phyloP scores from a whole-genome alignment of 2,797 vertebrate genomes.

The Poeciliopsis turneri region DNA sequence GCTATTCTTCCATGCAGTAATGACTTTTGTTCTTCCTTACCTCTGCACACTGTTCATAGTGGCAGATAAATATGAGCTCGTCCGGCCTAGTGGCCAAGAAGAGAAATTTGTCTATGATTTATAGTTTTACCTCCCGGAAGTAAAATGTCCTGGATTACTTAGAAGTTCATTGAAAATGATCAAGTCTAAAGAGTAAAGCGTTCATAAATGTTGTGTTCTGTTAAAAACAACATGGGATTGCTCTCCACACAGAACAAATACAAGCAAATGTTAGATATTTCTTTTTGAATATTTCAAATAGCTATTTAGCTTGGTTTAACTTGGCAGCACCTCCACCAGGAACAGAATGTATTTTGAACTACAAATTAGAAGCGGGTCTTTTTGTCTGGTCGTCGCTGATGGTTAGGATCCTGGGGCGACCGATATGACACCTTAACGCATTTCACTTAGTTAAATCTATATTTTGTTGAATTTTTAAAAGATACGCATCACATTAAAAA shows the following conservation, averaged over 20 bases:
- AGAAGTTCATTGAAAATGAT: not conserved
- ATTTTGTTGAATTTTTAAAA: not conserved
- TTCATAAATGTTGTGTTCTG: not conserved
- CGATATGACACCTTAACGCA: constrained; percentile 31
- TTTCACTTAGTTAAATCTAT: not conserved
- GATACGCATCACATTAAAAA: no score
- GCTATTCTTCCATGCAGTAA: not conserved
- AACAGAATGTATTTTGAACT: constrained; percentile 9
- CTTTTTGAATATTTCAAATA: not conserved
- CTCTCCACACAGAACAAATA: not conserved
- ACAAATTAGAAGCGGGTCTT: constrained; percentile 44
- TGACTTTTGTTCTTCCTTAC: not conserved
- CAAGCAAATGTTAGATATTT: not conserved
- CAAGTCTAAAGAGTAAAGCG: not conserved
- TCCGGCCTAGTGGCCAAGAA: not conserved
- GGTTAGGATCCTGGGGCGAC: not conserved
- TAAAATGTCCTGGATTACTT: not conserved
- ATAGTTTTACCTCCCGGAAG: not conserved
- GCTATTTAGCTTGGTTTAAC: no score
- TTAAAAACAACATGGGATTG: not conserved
- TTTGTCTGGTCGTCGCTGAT: not conserved
- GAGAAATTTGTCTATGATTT: not conserved
- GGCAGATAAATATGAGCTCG: not conserved
- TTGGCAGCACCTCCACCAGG: no score
- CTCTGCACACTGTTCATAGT: not conserved